phyloP scores from a whole-genome alignment of 2,797 vertebrate species.

The Corythornis leucogaster region DNA sequence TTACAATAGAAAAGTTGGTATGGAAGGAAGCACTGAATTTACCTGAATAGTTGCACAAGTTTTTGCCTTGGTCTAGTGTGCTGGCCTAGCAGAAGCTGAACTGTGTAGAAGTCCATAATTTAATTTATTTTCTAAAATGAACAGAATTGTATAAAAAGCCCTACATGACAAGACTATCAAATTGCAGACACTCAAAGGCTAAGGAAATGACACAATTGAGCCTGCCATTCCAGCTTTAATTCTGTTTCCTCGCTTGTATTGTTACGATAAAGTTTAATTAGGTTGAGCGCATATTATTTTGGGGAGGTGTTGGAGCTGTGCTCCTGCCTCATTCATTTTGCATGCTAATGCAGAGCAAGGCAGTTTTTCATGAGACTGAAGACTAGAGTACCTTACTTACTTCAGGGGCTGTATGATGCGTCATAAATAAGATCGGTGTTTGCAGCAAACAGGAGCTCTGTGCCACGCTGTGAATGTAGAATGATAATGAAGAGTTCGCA shows the following conservation, averaged over 20 bases:
- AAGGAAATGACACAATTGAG: conserved; percentile 51
- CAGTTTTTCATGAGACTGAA: conserved; percentile 38
- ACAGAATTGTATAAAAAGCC: conserved; percentile 31
- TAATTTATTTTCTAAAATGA: conserved; percentile 48
- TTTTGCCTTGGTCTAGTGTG: conserved; percentile 5
- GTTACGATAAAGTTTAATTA: conserved; percentile 65
- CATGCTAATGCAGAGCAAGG: conserved; percentile 18
- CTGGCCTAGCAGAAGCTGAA: conserved; percentile 18
- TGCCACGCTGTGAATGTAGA: background rate
- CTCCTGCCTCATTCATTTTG: conserved; percentile 38
- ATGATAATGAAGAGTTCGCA: conserved; percentile 12
- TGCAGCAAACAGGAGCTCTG: background rate
- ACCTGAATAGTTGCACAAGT: background rate
- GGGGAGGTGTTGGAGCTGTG: conserved; percentile 37
- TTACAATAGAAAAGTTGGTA: background rate
- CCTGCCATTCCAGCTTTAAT: conserved; percentile 48
- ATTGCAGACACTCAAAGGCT: conserved; percentile 35
- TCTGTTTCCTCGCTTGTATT: conserved; percentile 47
- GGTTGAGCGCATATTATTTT: conserved; percentile 56
- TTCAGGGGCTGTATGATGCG: conserved; percentile 23
- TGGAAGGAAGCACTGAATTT: background rate
- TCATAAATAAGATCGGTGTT: conserved; percentile 48
- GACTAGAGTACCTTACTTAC: conserved; percentile 22
- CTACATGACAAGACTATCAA: conserved; percentile 42
- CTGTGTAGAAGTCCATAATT: background rate